Evolutionary conservation across 2,113 vertebrate genomes (phyloP).

Genomic region (Osmerus mordax): DNA sequence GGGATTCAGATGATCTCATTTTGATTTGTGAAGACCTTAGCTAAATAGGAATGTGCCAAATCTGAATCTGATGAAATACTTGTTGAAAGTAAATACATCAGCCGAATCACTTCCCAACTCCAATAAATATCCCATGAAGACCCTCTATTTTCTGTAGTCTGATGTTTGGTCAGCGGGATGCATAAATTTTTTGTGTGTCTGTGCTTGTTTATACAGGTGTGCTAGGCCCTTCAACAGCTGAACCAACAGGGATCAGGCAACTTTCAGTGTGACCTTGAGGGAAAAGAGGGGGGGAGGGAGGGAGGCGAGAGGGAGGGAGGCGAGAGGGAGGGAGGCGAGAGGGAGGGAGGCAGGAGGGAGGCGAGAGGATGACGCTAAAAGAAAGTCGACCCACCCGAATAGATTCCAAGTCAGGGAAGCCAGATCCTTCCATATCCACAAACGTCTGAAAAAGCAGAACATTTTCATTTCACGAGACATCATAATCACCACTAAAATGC

Average conservation of each 20-base stretch:
- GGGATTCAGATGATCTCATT: too few species aligned
- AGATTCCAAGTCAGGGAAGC: conserved; percentile 76
- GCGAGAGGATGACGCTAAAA: not conserved
- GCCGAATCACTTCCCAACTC: too few species aligned
- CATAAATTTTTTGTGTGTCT: not conserved
- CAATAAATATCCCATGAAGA: too few species aligned
- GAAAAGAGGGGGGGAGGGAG: not conserved
- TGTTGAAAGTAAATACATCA: too few species aligned
- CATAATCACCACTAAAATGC: too few species aligned
- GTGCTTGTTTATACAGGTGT: not conserved
- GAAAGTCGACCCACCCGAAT: conserved; percentile 26
- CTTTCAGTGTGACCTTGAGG: too few species aligned
- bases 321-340: not conserved
- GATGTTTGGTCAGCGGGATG: not conserved
- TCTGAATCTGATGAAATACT: too few species aligned
- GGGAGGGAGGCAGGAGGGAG: not conserved
- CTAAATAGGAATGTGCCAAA: too few species aligned
- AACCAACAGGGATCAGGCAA: too few species aligned
- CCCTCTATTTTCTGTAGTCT: not conserved
- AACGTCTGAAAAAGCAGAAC: conserved; percentile 75
- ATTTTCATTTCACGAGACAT: not conserved
- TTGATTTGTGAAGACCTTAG: too few species aligned
- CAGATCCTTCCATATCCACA: conserved; percentile 93
- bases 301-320: not conserved
- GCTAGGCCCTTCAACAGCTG: not conserved